Base-by-base conservation (phyloP, 2,797 vertebrate species). In the Calcarius lapponicus region DNA sequence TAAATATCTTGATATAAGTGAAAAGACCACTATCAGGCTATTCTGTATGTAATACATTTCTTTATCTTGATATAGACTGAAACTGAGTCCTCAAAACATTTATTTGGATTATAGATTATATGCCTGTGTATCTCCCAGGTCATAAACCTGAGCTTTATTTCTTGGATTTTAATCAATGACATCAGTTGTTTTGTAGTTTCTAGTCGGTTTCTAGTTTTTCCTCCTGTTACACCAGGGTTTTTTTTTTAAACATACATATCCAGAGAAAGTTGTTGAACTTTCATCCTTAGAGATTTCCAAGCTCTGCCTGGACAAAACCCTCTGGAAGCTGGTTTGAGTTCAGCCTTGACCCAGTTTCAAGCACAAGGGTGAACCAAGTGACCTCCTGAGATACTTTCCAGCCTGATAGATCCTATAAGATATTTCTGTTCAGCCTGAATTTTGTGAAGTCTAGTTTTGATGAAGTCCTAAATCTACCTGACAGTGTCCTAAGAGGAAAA, bases 301-400 rank as follows among this genome's bases (percentile, higher is more conserved):
- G 72, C 60, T 19, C 48, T 91, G 45, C 18, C 48, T 88, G 90
- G 72, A 74, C 76, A 88, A 86, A 90, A 53, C 29, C 28, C 10
- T 91, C 6, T 0, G 2, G 74, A 36, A 50, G 19, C 71, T 87
- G 56, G 36, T 91, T 40, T 67, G 81, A 80, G 56, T 70, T 82
- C 64, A 69, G 45, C 48, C 34, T 79, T 95, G 93, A 85, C 90
- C 82, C 72, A 83, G 15, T 93, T 92, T 81, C 62, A 80, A 81
- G 62, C 20, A 19, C 25, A 32, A n/a, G 50, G 38, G 25, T 83
- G 82, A 78, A 47, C 45, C 43, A 24, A 24, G 70, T 88, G 93
- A 95, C 86, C 69, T 91, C 43, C 50, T 88, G 80, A 97, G 92
- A 75, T 54, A 47, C 80, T 88, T 94, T 61, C 54, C 54, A 65